Evolutionary conservation across 2,797 vertebrate genomes (phyloP).

Genomic region (Spatula clypeata): DNA sequence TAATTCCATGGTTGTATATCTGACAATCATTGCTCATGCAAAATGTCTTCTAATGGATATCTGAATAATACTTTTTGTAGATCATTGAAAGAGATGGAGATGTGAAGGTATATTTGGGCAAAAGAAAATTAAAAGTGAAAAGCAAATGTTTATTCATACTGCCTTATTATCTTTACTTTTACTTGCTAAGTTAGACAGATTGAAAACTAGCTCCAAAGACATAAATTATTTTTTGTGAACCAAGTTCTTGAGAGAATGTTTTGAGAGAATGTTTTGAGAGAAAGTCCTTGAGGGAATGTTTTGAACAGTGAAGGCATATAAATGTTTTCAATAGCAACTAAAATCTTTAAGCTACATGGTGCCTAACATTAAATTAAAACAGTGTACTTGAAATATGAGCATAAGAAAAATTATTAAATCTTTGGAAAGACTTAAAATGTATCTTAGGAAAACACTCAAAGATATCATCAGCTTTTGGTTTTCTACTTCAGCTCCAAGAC

Average conservation of each 20-base stretch:
- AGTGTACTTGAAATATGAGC: background rate
- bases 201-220: background rate
- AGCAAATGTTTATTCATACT: background rate
- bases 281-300: background rate
- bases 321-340: background rate
- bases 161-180: background rate
- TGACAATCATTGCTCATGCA: accelerated
- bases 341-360: background rate
- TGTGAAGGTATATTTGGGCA: background rate
- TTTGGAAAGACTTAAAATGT: background rate
- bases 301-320: background rate
- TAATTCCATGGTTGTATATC: background rate
- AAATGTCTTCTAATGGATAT: background rate
- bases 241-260: too few relatives aligned
- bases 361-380: background rate
- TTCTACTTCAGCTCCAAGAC: background rate
- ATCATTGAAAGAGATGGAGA: background rate
- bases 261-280: too few relatives aligned
- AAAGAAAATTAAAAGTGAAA: background rate
- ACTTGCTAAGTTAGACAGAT: background rate
- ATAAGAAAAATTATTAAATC: background rate
- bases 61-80: background rate
- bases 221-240: background rate
- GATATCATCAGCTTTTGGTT: background rate
- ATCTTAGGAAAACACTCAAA: background rate